phyloP scores from a whole-genome alignment of 2,797 vertebrate genomes.

The Gymnocypris eckloni region DNA sequence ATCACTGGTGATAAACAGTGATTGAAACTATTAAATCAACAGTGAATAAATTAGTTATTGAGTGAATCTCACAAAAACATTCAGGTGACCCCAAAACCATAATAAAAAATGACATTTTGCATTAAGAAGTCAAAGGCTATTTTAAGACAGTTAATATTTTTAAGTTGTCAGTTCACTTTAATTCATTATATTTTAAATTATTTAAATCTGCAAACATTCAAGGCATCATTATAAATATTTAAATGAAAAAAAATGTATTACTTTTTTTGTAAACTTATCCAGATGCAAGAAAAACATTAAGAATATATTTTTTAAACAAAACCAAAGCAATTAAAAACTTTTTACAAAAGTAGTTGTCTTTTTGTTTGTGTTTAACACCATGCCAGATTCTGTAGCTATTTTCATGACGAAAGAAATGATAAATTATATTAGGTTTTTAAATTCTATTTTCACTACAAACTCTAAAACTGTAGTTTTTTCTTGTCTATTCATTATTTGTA shows the following conservation, averaged over 20 bases:
- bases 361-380: too few species aligned
- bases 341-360: background rate
- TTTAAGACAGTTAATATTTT: background rate
- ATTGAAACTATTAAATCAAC: conserved; percentile 22
- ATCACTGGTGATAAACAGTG: conserved; percentile 30
- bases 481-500: background rate
- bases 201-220: background rate
- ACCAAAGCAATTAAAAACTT: background rate
- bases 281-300: too few species aligned
- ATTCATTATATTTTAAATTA: background rate
- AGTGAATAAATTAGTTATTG: conserved; percentile 2
- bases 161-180: background rate
- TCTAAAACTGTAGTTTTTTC: background rate
- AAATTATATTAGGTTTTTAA: too few species aligned
- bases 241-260: too few species aligned
- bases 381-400: background rate
- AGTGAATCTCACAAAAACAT: conserved; percentile 26
- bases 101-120: background rate
- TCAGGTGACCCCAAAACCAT: background rate
- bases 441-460: too few species aligned
- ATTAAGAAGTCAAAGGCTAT: background rate
- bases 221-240: background rate
- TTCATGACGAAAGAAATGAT: background rate
- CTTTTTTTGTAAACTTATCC: too few species aligned
- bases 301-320: too few species aligned